A percentile compares a stretch with the other conserved stretches of the same genome.
phyloP scores from a whole-genome alignment of 2,888 invertebrate genomes.

The Tenthredo livida region DNA sequence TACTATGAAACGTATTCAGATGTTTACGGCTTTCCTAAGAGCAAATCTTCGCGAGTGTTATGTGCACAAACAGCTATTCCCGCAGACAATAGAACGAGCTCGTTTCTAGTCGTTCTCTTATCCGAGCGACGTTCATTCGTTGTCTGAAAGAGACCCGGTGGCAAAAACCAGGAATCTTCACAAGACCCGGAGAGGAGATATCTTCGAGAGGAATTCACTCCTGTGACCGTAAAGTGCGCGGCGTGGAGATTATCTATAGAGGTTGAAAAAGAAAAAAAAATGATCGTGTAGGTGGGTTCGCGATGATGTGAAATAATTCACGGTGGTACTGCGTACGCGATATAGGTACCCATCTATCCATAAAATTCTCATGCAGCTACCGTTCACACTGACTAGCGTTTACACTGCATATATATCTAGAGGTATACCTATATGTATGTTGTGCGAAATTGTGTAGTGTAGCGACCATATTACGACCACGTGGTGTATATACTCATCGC shows the following conservation, averaged over 20 bases:
- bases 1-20: not conserved
- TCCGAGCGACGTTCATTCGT: not conserved
- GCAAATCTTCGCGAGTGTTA: not conserved
- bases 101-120: not conserved
- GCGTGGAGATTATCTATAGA: constrained; percentile 12
- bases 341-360: not conserved
- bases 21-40: not conserved
- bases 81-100: not conserved
- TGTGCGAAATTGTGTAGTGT: not conserved
- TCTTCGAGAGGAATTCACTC: constrained; percentile 18
- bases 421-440: not conserved
- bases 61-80: not conserved
- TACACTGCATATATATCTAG: not conserved
- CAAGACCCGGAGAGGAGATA: not conserved
- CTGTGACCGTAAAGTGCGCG: not conserved
- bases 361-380: not conserved
- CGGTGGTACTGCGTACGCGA: not conserved
- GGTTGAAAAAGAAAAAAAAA: not conserved
- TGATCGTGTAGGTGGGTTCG: constrained; percentile 12
- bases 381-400: not conserved
- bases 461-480: not conserved
- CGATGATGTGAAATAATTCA: not conserved
- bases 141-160: not conserved
- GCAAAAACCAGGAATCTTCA: not conserved
- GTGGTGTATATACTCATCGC: constrained; percentile 19